Conservation (phyloP, 2,113 vertebrate genomes). For the Collichthys lucidus region DNA sequence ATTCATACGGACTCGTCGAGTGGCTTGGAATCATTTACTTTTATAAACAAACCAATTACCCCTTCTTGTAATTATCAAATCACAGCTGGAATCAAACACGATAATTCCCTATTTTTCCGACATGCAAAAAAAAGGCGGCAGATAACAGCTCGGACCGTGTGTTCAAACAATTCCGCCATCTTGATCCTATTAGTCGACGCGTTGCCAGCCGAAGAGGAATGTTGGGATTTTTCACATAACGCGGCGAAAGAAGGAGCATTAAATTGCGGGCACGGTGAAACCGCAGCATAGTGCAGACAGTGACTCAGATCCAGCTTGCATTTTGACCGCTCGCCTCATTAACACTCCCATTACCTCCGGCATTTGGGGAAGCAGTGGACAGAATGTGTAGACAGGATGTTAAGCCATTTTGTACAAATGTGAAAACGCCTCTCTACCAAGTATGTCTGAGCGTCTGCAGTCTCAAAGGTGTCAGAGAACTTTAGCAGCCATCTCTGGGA, state of each 20-base stretch:
- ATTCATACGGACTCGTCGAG: neutral
- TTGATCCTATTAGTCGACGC: neutral
- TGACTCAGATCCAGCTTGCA: constrained; percentile 17
- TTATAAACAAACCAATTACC: neutral
- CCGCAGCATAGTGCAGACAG: neutral
- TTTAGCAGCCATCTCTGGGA: neutral
- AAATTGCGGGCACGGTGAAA: neutral
- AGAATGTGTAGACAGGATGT: neutral
- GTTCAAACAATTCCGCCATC: neutral
- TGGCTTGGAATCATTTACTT: neutral
- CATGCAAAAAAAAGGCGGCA: neutral
- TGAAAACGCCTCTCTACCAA: too few relatives aligned
- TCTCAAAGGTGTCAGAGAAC: neutral
- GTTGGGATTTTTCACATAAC: neutral
- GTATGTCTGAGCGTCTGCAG: neutral
- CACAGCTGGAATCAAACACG: neutral
- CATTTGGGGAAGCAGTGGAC: neutral
- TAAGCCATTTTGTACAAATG: neutral
- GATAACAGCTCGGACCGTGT: neutral
- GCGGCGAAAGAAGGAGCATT: constrained; percentile 2
- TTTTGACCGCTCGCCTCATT: neutral
- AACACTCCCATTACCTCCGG: too few relatives aligned
- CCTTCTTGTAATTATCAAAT: neutral
- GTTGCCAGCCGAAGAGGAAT: constrained; percentile 4
- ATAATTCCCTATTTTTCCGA: constrained; percentile 1